Evolutionary conservation across 2,888 invertebrate genomes (phyloP).

Genomic region (Cecidostiba fungosa): DNA sequence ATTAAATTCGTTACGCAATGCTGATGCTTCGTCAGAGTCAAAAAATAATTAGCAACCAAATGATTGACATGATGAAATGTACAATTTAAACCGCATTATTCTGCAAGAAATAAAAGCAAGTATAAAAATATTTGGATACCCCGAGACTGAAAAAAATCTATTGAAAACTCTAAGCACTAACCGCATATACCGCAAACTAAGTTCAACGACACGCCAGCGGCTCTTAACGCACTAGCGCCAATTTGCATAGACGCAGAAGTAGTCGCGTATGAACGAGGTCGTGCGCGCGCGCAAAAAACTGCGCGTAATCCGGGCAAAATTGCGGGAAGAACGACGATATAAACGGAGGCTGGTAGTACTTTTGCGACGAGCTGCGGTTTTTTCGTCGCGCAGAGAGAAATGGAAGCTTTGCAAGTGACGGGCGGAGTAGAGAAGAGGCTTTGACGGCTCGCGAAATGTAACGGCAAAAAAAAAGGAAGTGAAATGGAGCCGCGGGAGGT

Average conservation of each 20-base stretch:
- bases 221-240: conserved; percentile 21
- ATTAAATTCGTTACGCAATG: too few species aligned
- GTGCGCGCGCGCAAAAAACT: not conserved
- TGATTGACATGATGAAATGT: too few species aligned
- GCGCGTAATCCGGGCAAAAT: conserved; percentile 42
- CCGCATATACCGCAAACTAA: not conserved
- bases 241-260: conserved; percentile 40
- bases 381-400: not conserved
- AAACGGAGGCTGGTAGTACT: not conserved
- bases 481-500: not conserved
- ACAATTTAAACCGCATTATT: too few species aligned
- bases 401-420: not conserved
- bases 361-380: conserved; percentile 5
- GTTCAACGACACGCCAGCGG: conserved; percentile 34
- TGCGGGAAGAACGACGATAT: conserved; percentile 17
- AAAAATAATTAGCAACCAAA: too few species aligned
- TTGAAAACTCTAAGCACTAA: not conserved
- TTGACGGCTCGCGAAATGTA: not conserved
- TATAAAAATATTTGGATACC: too few species aligned
- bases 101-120: too few species aligned
- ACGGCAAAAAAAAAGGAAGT: not conserved
- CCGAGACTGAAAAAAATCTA: too few species aligned
- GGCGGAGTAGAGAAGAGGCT: not conserved
- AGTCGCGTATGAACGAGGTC: conserved; percentile 30
- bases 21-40: too few species aligned